Evolutionary conservation across 92 coral and sea anemone genomes (phyloP).

Genomic region (Diadumene lineata): DNA sequence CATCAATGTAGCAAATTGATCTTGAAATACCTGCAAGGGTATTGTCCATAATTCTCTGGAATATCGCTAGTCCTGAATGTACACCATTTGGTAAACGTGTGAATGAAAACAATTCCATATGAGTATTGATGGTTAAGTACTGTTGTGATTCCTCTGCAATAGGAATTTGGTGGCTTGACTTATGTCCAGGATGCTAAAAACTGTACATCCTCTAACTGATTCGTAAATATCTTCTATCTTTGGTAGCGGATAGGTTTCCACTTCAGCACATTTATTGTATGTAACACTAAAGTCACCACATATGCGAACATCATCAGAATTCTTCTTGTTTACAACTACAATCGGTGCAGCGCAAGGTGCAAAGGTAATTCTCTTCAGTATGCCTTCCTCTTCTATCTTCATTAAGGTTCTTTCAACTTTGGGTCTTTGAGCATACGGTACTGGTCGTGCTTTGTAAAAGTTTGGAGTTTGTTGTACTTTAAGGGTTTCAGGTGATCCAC

Average conservation of each 20-base stretch:
- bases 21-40: constrained; percentile 43
- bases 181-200: constrained; percentile 50
- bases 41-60: constrained; percentile 57
- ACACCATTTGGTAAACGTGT: constrained; percentile 40
- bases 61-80: constrained; percentile 47
- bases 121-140: constrained; percentile 56
- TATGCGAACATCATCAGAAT: constrained; percentile 49
- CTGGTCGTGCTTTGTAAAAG: constrained; percentile 39
- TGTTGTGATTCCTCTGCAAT: constrained; percentile 50
- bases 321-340: constrained; percentile 54
- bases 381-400: constrained; percentile 53
- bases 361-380: constrained; percentile 53
- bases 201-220: constrained; percentile 48
- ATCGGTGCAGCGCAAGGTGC: constrained; percentile 69
- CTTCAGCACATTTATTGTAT: constrained; percentile 52
- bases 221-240: constrained; percentile 55
- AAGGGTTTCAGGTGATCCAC: constrained; percentile 33
- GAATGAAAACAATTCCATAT: constrained; percentile 50
- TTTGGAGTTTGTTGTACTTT: constrained; percentile 20
- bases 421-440: constrained; percentile 36
- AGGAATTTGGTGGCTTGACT: constrained; percentile 60
- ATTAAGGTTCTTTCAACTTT: constrained; percentile 43
- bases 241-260: constrained; percentile 41
- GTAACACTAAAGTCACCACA: constrained; percentile 71
- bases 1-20: constrained; percentile 35